Evolutionary conservation across 1,140 invertebrate species (phyloP), one percentile per base, ranked within the genome.

Genomic region (Drosophila ficusphila): DNA sequence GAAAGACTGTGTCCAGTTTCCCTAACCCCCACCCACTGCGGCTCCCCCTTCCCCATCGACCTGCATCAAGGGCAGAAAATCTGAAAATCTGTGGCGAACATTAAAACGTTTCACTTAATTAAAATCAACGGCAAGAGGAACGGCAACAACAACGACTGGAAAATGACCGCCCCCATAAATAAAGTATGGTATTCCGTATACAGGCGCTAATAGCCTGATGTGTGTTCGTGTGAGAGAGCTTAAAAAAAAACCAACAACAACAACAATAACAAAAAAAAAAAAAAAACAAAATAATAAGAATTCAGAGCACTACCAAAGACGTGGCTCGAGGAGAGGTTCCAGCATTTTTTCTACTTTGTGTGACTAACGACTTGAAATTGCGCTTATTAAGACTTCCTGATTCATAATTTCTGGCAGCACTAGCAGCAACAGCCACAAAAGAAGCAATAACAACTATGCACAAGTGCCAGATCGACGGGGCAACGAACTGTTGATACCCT

Each of bases 321-420:
- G 64, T 75, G 61, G 52, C 67, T 60, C 36, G 73, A 67, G 61
- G 73, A 67, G 61, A 52, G 58, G 68, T 73, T 68, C 36, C 71
- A 67, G 62, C 36, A 67, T 44, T 57, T 68, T 67, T 58, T 58
- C 51, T 74, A 64, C 57, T 67, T 58, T 78, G 65, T 76, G 65
- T 76, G 76, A 89, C 79, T 89, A 89, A 89, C 79, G 79, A 89
- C 78, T 76, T 83, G 65, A 89, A 89, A 89, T 89, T 89, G 85
- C 79, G 79, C 79, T 89, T 89, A 89, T 89, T 89, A 89, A 89
- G 85, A 89, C 85, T 89, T 89, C 85, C 85, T 89, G 85, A 89
- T 89, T 83, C 76, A 77, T 85, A 85, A 89, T 85, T 79, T 73
- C 76, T 71, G 71, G 64, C 61, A 82, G 52, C 75, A 78, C 68